Evolutionary conservation across 2,113 vertebrate genomes (phyloP), one percentile per base, ranked within the genome.

Genomic region (Chaetops frenatus): DNA sequence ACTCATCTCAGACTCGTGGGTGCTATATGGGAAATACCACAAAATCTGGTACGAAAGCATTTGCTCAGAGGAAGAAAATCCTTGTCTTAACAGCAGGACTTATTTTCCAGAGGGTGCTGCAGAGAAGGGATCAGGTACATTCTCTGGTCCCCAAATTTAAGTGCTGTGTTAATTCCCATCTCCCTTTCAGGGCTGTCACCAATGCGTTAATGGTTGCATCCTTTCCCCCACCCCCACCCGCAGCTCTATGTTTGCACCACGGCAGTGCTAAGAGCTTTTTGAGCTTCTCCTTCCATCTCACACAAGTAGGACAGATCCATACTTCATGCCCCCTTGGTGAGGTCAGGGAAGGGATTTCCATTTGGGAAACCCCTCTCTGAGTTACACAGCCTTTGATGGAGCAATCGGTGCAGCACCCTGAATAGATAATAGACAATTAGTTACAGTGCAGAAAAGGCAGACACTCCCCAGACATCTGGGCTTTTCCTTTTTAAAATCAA

Each of bases 311-410:
- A 79, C 9, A 65, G n/a, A 86, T 36, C 45, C 50, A 38, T 13
- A 23, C 18, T 47, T 38, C 23, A 11, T 56, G 51, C 21, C 11
- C 11, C 20, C 21, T 58, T 0, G 0, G 16, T 33, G 33, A 27
- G 62, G 6, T 19, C 56, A 27, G 33, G 25, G 42, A 66, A 86
- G 20, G 21, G 51, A 58, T 35, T 86, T 73, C n/a, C 27, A 65
- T 50, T 24, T 54, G 47, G 50, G 29, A 86, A 92, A 60, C 38
- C 20, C 21, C 38, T 65, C 35, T 27, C 29, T 6, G 42, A 40
- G 20, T 47, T 71, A 66, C 27, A 31, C 14, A 81, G 31, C 11
- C 36, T 15, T 31, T 69, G 13, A 40, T 13, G 15, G 21, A 47
- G 21, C 25, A 72, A 50, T 45, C 11, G 10, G 6, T 45, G 33